A percentile compares a stretch with the other conserved stretches of the same genome.
Evolutionary conservation across 2,888 invertebrate species (phyloP).

Genomic region (Sesia apiformis): DNA sequence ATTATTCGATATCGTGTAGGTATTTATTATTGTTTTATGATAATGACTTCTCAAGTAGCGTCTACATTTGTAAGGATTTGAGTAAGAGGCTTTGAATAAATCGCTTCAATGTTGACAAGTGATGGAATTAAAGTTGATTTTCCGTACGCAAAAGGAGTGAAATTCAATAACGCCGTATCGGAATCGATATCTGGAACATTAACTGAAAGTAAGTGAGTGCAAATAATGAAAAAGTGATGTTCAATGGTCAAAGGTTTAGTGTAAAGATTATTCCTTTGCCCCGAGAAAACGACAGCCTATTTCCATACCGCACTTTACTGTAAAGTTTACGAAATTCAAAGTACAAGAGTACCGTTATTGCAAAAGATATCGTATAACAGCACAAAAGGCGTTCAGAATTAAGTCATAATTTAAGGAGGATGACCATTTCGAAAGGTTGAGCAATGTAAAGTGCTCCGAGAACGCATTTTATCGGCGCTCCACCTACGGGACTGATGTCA

Average conservation of each 20-base stretch:
- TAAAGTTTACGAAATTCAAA: slow-evolving; percentile 15
- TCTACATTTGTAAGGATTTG: slow-evolving; percentile 46
- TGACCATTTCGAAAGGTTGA: slow-evolving; percentile 53
- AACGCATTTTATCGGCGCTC: slow-evolving; percentile 44
- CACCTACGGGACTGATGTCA: slow-evolving; percentile 66
- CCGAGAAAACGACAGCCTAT: not conserved
- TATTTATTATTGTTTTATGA: slow-evolving; percentile 50
- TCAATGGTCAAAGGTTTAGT: not conserved
- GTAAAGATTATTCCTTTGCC: not conserved
- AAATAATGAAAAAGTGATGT: not conserved
- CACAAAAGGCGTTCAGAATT: slow-evolving; percentile 55
- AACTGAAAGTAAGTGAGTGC: not conserved
- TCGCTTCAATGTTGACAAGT: not conserved
- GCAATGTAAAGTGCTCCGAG: slow-evolving; percentile 35
- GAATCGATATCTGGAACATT: not conserved
- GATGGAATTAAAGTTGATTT: no score
- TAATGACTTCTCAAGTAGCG: slow-evolving; percentile 43
- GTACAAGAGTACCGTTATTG: slow-evolving; percentile 44
- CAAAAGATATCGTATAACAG: slow-evolving; percentile 40
- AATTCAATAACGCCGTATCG: not conserved
- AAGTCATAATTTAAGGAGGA: slow-evolving; percentile 66
- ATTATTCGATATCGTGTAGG: slow-evolving; percentile 30
- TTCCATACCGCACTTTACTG: not conserved
- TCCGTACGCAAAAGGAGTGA: no score
- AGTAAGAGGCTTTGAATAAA: slow-evolving; percentile 12